phyloP scores from a whole-genome alignment of 2,797 vertebrate genomes.

The Odontamblyopus rebecca region DNA sequence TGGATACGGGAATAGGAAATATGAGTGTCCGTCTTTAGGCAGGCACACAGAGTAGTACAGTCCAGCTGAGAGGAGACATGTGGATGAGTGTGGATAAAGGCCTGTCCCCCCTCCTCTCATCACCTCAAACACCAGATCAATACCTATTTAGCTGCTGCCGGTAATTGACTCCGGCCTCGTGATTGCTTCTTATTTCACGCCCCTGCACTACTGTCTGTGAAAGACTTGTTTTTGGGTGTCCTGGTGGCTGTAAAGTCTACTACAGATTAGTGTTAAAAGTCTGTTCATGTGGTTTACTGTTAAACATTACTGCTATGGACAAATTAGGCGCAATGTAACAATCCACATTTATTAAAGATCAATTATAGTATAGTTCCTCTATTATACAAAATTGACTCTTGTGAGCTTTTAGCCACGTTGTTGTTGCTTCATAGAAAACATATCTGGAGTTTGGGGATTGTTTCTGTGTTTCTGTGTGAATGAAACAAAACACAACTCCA shows the following conservation, averaged over 20 bases:
- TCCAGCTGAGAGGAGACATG: constrained; percentile 31
- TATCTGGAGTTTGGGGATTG: too few species aligned
- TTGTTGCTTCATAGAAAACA: too few species aligned
- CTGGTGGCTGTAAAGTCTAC: constrained; percentile 5
- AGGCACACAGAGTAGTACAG: constrained; percentile 25
- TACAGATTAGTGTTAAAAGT: not conserved
- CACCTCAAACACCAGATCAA: constrained; percentile 72
- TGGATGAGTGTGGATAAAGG: constrained; percentile 31
- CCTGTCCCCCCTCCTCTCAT: constrained; percentile 31
- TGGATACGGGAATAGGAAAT: constrained; percentile 28
- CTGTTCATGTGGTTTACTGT: not conserved
- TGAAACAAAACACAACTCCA: too few species aligned
- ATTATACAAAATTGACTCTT: too few species aligned
- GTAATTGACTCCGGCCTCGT: constrained; percentile 79
- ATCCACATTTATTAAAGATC: too few species aligned
- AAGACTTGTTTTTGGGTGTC: not conserved
- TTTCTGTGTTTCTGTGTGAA: too few species aligned
- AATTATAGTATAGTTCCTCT: too few species aligned
- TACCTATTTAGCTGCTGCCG: constrained; percentile 79
- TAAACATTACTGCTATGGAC: too few species aligned
- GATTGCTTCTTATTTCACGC: constrained; percentile 53
- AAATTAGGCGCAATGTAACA: too few species aligned
- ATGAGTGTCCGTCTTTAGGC: constrained; percentile 35
- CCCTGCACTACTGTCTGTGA: not conserved
- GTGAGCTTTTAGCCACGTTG: too few species aligned